Evolutionary conservation across 1,140 invertebrate genomes (phyloP).

Genomic region (Brachionus paranguensis): DNA sequence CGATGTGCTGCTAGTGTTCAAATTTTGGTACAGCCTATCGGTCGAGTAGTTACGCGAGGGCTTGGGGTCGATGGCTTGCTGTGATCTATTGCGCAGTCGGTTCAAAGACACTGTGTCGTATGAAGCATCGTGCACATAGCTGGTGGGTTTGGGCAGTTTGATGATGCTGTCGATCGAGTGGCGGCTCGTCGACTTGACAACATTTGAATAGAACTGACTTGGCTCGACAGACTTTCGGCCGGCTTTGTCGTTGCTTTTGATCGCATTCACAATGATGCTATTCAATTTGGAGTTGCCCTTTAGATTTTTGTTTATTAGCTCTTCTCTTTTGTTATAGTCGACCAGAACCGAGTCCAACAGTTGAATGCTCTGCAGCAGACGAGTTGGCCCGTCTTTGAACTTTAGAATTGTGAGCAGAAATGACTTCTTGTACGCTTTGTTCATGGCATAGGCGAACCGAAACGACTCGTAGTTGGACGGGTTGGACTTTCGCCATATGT

Average conservation of each 20-base stretch:
- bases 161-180: not conserved
- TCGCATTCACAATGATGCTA: not conserved
- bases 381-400: slow-evolving; percentile 25
- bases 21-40: not conserved
- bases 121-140: not conserved
- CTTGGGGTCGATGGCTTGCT: not conserved
- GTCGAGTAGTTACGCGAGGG: not conserved
- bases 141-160: not conserved
- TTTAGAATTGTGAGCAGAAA: slow-evolving; percentile 30
- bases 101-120: not conserved
- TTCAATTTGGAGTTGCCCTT: not conserved
- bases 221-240: not conserved
- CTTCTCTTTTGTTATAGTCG: slow-evolving; percentile 25
- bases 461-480: slow-evolving; percentile 9
- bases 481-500: slow-evolving; percentile 35
- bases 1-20: not conserved
- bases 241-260: not conserved
- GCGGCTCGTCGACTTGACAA: not conserved
- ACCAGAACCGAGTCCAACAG: not conserved
- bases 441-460: not conserved
- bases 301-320: not conserved
- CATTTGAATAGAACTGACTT: not conserved
- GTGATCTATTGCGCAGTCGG: not conserved
- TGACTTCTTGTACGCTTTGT: slow-evolving; percentile 26
- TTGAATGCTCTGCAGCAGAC: slow-evolving; percentile 12